Evolutionary conservation across 2,888 invertebrate species (phyloP), one percentile per base, ranked within the genome.

Genomic region (Eucera pruinosa): DNA sequence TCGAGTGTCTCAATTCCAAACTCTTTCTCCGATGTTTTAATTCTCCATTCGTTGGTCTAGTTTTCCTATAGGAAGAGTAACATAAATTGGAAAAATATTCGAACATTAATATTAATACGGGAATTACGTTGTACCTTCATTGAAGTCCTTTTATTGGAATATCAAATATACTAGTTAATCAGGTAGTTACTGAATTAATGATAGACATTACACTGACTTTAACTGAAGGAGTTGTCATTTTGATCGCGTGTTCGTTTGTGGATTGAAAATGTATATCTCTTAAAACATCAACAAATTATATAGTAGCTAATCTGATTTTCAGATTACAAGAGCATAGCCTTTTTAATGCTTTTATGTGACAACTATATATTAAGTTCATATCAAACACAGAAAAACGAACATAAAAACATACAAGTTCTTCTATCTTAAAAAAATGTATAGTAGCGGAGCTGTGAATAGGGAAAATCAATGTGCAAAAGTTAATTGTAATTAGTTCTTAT

Each of bases 1-100:
- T 50, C 41, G 41, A 15, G 68, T 18, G 50, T 74, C 57, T 73
- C 30, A 64, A 64, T 57, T 74, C 52, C 27, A n/a, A 57, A 57
- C 41, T 62, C 33, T 47, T 62, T n/a, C 11, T n/a, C 23, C 13
- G 55, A 20, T 23, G 20, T 25, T 55, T 55, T 36, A 5, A 39
- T 41, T 41, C 55, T 11, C 15, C 23, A 15, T 39, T 15, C n/a
- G 27, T n/a, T 33, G 61, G 36, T 9, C 15, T 43, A n/a, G 13
- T 23, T 0, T 25, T n/a, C 15, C 30, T 45, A 2, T 7, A 7
- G 33, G 1, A 0, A 3, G 1, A 4, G 1, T 6, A 2, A 2
- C 15, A 41, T 18, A 4, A 18, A 43, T 27, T 30, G 18, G 2
- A 6, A 13, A 3, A 13, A 13, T 13, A 6, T 43, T 43, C 27